A percentile compares a stretch with the other conserved stretches of the same genome.
phyloP scores from a whole-genome alignment of 2,113 vertebrate genomes.

The Lophura nycthemera region DNA sequence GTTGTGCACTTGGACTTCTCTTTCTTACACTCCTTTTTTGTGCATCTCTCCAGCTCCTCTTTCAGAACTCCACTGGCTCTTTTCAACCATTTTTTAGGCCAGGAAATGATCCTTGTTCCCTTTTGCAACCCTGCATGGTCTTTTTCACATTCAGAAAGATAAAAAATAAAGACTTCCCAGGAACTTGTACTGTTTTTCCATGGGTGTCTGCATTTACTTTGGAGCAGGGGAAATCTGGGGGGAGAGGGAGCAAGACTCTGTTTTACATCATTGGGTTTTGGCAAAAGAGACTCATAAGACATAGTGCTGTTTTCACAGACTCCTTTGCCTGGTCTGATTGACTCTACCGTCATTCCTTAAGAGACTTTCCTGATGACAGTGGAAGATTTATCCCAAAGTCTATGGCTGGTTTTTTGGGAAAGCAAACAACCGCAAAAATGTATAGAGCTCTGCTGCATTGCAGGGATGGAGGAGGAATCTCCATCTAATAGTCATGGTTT shows the following conservation, averaged over 20 bases:
- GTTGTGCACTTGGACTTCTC: neutral
- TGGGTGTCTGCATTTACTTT: neutral
- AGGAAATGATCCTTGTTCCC: neutral
- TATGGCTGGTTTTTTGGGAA: neutral
- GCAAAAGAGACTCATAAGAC: neutral
- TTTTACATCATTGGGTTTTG: neutral
- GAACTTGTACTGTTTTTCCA: neutral
- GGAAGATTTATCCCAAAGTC: neutral
- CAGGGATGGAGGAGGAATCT: neutral
- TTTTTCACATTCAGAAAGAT: neutral
- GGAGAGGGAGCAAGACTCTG: neutral
- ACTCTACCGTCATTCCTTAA: neutral
- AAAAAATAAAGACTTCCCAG: neutral
- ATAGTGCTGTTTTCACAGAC: neutral
- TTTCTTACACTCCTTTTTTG: neutral
- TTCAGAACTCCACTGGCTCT: neutral
- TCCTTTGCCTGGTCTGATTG: neutral
- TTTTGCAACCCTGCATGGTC: neutral
- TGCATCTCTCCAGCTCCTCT: neutral
- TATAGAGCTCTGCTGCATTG: neutral
- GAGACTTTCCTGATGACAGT: neutral
- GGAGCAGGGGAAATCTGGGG: neutral
- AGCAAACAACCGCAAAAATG: neutral
- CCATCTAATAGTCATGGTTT: neutral
- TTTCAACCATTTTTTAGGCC: neutral